phyloP scores from a whole-genome alignment of 2,797 vertebrate genomes.

The Pteronotus mesoamericanus region DNA sequence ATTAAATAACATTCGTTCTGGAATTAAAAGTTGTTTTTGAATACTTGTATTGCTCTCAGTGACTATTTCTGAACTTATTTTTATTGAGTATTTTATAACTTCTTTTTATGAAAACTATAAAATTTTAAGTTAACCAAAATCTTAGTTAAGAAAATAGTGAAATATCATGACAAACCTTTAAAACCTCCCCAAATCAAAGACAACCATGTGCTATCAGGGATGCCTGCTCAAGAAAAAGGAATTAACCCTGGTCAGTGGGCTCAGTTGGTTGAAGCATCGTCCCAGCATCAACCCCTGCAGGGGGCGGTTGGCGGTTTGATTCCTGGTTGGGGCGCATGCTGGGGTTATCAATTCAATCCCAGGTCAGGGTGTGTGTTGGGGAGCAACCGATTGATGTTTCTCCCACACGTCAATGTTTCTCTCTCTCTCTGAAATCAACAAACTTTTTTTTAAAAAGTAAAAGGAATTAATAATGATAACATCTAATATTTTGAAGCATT shows the following conservation, averaged over 20 bases:
- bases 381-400: neutral
- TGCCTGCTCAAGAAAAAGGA: neutral
- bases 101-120: neutral
- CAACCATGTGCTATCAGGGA: neutral
- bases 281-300: too few species aligned
- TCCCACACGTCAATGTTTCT: neutral
- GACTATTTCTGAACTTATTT: slow-evolving; percentile 3
- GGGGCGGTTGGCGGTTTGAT: neutral
- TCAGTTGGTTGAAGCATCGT: neutral
- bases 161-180: neutral
- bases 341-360: too few species aligned
- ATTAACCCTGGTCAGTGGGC: neutral
- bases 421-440: neutral
- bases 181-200: neutral
- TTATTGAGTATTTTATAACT: neutral
- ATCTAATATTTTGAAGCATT: neutral
- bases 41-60: neutral
- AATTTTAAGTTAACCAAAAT: slow-evolving; percentile 23
- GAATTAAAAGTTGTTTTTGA: neutral
- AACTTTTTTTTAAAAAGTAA: neutral
- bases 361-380: neutral
- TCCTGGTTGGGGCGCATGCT: neutral
- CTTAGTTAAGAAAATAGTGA: neutral
- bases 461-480: neutral
- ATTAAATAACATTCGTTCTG: neutral